Percentiles rank a stretch among this genome's conserved stretches.
These are phyloP conservation scores for Papilio gigon DNA, from an alignment of 2,888 invertebrate genomes.

Conservation along the genomic window DNA sequence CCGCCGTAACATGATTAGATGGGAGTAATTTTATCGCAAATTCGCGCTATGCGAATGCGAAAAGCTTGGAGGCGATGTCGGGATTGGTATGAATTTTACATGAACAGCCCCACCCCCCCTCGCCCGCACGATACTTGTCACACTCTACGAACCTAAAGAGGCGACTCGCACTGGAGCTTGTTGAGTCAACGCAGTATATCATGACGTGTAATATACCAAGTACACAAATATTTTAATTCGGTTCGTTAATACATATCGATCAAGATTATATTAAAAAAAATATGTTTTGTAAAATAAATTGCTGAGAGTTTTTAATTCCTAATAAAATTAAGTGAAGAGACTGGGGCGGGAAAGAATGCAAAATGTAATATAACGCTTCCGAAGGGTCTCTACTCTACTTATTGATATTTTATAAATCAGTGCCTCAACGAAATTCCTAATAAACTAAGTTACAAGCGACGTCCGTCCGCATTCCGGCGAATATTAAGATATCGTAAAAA, in stretches of 20 bases:
- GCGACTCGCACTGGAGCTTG: slow-evolving; percentile 57
- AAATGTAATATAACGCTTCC: slow-evolving; percentile 8
- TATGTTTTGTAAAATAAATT: too few species aligned
- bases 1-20: slow-evolving; percentile 72
- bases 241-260: too few species aligned
- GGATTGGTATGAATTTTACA: slow-evolving; percentile 76
- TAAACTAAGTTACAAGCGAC: slow-evolving; percentile 56
- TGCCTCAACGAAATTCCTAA: slow-evolving; percentile 54
- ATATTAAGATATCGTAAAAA: slow-evolving; percentile 61
- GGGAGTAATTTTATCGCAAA: slow-evolving; percentile 74
- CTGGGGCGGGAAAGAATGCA: slow-evolving; percentile 12
- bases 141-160: slow-evolving; percentile 62
- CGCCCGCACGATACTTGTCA: slow-evolving; percentile 51
- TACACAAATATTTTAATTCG: too few species aligned
- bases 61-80: slow-evolving; percentile 54
- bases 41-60: slow-evolving; percentile 58
- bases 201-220: neutral
- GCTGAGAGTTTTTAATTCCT: neutral
- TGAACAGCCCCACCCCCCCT: slow-evolving; percentile 60
- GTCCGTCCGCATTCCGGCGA: slow-evolving; percentile 50
- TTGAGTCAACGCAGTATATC: slow-evolving; percentile 37
- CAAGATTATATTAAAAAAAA: too few species aligned
- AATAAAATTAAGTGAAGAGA: slow-evolving; percentile 2
- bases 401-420: slow-evolving; percentile 44
- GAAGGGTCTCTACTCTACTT: slow-evolving; percentile 35